A percentile compares a stretch with the other conserved stretches of the same genome.
Conservation (phyloP, 2,888 invertebrate species). For the Brachylomia viminalis region DNA sequence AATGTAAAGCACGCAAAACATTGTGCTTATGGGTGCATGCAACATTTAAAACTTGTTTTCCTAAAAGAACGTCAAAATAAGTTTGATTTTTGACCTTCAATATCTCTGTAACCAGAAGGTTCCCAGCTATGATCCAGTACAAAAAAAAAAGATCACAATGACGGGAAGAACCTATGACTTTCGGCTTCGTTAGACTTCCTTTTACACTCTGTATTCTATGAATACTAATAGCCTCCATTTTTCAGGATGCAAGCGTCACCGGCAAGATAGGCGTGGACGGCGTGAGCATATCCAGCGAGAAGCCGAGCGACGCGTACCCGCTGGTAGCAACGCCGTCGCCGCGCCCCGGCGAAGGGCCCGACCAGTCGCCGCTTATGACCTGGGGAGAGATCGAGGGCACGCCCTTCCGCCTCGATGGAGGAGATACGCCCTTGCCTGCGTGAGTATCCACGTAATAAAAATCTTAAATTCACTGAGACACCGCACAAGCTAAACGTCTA, state of each 20-base stretch:
- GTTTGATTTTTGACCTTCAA: too few species aligned
- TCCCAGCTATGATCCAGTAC: too few species aligned
- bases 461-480: too few species aligned
- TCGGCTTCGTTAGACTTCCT: too few species aligned
- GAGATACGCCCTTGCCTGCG: slow-evolving; percentile 95
- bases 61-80: too few species aligned
- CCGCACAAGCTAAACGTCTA: too few species aligned
- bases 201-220: not conserved
- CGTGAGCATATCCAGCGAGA: slow-evolving; percentile 92
- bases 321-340: slow-evolving; percentile 97
- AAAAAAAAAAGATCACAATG: too few species aligned
- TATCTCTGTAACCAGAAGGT: too few species aligned
- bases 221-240: not conserved
- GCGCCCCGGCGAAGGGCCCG: slow-evolving; percentile 93
- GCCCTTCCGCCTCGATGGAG: slow-evolving; percentile 97
- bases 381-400: slow-evolving; percentile 99
- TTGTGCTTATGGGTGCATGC: too few species aligned
- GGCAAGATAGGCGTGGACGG: slow-evolving; percentile 98
- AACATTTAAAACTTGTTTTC: too few species aligned
- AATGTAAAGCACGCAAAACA: too few species aligned
- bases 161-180: too few species aligned
- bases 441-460: slow-evolving; percentile 67
- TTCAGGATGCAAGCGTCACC: slow-evolving; percentile 89
- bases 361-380: slow-evolving; percentile 98
- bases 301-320: slow-evolving; percentile 85